A percentile compares a stretch with the other conserved stretches of the same genome.
Conservation (phyloP, 2,797 vertebrate genomes). For the Microtus californicus region DNA sequence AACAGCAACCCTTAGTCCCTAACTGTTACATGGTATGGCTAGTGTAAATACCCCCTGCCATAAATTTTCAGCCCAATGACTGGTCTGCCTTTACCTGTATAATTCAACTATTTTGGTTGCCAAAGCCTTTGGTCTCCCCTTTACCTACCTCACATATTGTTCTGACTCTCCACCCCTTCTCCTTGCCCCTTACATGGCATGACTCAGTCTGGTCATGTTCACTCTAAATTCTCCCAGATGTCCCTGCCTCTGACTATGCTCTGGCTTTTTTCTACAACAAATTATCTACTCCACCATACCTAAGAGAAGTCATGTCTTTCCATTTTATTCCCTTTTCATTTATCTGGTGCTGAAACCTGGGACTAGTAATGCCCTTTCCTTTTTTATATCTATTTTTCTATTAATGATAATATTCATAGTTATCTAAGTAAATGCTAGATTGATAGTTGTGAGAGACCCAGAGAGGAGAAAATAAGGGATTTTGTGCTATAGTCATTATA, state of each 20-base stretch:
- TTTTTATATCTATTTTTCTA: not conserved
- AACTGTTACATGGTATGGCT: not conserved
- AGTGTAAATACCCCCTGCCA: rapidly evolving
- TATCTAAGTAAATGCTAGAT: not conserved
- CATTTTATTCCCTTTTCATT: not conserved
- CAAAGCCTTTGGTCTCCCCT: not conserved
- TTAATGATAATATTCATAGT: not conserved
- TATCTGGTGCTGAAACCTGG: not conserved
- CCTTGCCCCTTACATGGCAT: not conserved
- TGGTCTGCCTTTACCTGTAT: not conserved
- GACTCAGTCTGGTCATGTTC: not conserved
- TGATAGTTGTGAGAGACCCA: not conserved
- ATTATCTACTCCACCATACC: not conserved
- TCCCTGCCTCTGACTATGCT: not conserved
- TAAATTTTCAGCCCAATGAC: not conserved
- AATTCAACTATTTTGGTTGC: not conserved
- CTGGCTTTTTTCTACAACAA: not conserved
- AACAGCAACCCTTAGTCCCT: not conserved
- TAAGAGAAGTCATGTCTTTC: not conserved
- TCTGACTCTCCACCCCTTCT: not conserved
- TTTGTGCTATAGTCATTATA: not conserved
- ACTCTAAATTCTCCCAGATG: not conserved
- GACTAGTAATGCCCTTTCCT: not conserved
- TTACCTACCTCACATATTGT: not conserved
- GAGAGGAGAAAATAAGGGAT: not conserved